These are phyloP conservation scores for Acheta domesticus DNA, from an alignment of 2,888 invertebrate genomes.

Conservation along the genomic window DNA sequence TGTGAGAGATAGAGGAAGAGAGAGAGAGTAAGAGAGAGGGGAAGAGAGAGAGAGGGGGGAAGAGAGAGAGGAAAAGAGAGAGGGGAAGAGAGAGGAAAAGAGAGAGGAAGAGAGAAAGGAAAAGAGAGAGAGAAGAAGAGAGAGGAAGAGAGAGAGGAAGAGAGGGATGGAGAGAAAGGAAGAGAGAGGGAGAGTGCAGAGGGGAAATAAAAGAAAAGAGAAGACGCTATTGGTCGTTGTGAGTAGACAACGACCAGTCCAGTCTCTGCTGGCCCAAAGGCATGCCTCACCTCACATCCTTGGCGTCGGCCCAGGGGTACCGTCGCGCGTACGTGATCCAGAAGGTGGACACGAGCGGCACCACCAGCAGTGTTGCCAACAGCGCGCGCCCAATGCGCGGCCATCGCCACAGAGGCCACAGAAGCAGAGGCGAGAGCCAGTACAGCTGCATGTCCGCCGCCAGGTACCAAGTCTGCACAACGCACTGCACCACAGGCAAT, in stretches of 20 bases:
- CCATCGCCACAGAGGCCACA: constrained; percentile 31
- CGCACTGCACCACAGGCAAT: constrained; percentile 54
- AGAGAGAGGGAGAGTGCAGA: no score
- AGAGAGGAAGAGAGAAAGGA: no score
- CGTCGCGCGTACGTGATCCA: constrained; percentile 48
- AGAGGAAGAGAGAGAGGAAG: no score
- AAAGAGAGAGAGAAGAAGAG: no score
- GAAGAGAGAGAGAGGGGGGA: no score
- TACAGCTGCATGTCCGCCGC: constrained; percentile 70
- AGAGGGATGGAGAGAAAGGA: no score
- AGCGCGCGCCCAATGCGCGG: constrained; percentile 46
- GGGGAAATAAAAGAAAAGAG: no score
- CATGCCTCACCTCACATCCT: neutral
- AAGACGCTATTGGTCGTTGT: no score
- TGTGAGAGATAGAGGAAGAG: no score
- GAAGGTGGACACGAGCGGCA: constrained; percentile 54
- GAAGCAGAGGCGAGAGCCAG: constrained; percentile 54
- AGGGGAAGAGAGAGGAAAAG: no score
- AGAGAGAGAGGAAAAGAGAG: no score
- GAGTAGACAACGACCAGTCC: neutral
- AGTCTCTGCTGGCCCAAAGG: neutral
- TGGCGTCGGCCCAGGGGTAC: constrained; percentile 18
- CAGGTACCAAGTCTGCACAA: constrained; percentile 66
- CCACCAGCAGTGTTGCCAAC: constrained; percentile 45
- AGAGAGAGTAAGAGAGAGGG: no score